Conservation (phyloP, 2,113 vertebrate species). For the Sinocyclocheilus anshuiensis region DNA sequence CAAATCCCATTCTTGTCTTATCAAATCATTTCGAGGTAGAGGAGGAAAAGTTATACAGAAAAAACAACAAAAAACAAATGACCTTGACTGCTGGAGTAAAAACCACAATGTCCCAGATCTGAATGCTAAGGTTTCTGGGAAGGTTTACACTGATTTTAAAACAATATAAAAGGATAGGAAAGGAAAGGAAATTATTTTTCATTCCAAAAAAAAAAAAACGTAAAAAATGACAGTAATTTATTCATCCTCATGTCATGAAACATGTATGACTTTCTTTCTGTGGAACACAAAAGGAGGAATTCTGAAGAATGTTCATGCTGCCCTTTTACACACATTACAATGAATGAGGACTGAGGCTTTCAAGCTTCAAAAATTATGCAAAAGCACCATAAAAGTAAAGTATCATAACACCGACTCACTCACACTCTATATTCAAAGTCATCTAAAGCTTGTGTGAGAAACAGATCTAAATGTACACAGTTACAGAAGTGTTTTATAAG, state of each 20-base stretch:
- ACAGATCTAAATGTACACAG: neutral
- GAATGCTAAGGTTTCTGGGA: constrained; percentile 19
- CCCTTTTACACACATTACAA: neutral
- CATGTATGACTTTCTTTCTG: neutral
- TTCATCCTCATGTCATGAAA: neutral
- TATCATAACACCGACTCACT: no score
- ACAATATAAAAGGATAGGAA: neutral
- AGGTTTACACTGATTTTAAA: neutral
- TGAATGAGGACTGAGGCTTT: neutral
- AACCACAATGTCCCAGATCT: no score
- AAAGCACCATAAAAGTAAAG: neutral
- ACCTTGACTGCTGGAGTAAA: neutral
- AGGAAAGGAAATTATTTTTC: no score
- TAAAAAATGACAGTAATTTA: neutral
- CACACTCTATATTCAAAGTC: neutral
- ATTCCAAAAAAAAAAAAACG: no score
- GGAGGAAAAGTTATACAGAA: neutral
- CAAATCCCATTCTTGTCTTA: neutral
- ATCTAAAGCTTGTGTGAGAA: neutral
- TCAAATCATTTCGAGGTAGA: neutral
- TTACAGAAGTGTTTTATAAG: no score
- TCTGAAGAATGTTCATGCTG: neutral
- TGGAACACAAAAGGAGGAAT: neutral
- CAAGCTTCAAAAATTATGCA: neutral
- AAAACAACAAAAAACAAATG: neutral